Conservation (phyloP, 2,888 invertebrate genomes). For the Xestobium rufovillosum region DNA sequence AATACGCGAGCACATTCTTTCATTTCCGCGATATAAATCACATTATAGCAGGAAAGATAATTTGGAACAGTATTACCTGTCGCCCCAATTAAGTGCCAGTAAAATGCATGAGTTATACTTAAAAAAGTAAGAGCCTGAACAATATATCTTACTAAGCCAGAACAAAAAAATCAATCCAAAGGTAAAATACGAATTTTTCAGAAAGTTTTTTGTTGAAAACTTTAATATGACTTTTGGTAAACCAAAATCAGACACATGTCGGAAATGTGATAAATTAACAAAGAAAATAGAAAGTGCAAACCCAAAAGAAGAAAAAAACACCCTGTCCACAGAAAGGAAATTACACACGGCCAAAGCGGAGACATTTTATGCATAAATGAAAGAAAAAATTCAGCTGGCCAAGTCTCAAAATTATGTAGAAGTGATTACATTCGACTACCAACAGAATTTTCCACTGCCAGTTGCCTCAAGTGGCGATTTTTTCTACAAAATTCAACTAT, state of each 20-base stretch:
- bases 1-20: constrained; percentile 13
- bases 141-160: too few species aligned
- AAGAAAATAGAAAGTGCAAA: constrained; percentile 13
- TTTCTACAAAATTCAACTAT: too few species aligned
- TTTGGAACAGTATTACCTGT: constrained; percentile 10
- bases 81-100: too few species aligned
- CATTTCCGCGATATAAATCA: constrained; percentile 13
- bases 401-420: too few species aligned
- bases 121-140: constrained; percentile 9
- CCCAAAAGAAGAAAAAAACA: constrained; percentile 9
- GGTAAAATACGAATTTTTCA: constrained; percentile 16
- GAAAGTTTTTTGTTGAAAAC: constrained; percentile 15
- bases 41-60: constrained; percentile 16
- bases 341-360: too few species aligned
- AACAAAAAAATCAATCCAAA: constrained; percentile 5
- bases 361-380: too few species aligned
- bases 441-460: too few species aligned
- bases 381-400: too few species aligned
- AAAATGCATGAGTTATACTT: too few species aligned
- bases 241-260: constrained; percentile 17
- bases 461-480: too few species aligned
- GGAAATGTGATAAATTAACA: constrained; percentile 15
- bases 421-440: too few species aligned
- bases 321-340: constrained; percentile 14
- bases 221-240: constrained; percentile 18